Conservation (phyloP, 2,113 vertebrate genomes). For the Pitta sordida region DNA sequence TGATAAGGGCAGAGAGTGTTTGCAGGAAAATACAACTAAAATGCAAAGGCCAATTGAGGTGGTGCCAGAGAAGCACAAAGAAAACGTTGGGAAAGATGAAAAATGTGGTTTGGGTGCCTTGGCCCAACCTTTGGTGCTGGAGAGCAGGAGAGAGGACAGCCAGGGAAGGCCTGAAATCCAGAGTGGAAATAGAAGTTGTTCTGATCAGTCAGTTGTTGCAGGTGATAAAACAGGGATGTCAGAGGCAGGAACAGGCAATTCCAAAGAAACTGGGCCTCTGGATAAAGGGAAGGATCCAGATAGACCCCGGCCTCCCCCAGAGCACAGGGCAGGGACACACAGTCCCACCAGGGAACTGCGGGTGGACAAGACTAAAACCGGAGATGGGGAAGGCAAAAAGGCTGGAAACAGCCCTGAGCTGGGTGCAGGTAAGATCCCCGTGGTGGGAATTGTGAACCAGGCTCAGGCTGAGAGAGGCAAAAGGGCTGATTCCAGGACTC, state of each 20-base stretch:
- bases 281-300: background rate
- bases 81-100: fast-evolving
- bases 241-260: background rate
- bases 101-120: background rate
- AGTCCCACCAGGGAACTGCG: background rate
- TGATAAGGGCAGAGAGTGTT: background rate
- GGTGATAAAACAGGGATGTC: background rate
- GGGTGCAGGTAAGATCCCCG: background rate
- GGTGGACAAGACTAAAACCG: background rate
- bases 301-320: background rate
- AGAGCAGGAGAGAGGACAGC: background rate
- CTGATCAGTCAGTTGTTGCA: background rate
- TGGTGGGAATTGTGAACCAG: background rate
- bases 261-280: fast-evolving
- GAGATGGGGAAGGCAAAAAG: background rate
- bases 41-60: fast-evolving
- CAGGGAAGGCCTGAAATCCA: background rate
- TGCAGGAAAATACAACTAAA: background rate
- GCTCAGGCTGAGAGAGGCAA: background rate
- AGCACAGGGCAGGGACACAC: background rate
- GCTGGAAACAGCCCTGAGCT: background rate
- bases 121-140: background rate
- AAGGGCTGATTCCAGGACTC: background rate
- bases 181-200: background rate
- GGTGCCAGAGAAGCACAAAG: background rate